Evolutionary conservation across 1,140 invertebrate species (phyloP).

Genomic region (Drosophila prosaltans): DNA sequence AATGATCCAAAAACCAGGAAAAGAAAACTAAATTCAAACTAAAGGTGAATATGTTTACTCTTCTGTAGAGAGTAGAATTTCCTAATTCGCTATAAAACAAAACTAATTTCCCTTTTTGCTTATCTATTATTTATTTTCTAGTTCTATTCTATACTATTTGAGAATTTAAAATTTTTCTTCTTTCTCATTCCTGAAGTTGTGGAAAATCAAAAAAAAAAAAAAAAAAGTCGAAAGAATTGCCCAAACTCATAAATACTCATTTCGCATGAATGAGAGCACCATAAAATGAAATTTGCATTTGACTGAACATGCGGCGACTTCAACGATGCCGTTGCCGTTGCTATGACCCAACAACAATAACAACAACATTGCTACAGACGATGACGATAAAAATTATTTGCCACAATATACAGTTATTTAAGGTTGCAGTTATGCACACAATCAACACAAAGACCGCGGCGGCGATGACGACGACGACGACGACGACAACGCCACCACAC

Average conservation of each 20-base stretch:
- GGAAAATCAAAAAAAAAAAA: too few relatives aligned
- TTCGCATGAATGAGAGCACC: conserved; percentile 73
- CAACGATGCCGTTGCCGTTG: conserved; percentile 15
- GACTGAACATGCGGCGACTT: conserved; percentile 54
- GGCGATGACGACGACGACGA: background rate
- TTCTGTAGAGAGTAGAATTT: too few relatives aligned
- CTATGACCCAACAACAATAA: background rate
- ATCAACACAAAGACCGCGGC: conserved; percentile 49
- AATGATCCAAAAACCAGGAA: too few relatives aligned
- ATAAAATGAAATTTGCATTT: conserved; percentile 79
- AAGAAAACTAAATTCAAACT: too few relatives aligned
- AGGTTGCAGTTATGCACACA: conserved; percentile 73
- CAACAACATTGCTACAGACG: background rate
- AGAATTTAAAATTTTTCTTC: background rate
- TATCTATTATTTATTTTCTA: background rate
- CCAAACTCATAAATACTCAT: conserved; percentile 66
- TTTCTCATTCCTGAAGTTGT: background rate
- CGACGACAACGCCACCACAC: conserved; percentile 25
- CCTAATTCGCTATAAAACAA: background rate
- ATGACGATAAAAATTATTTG: conserved; percentile 67
- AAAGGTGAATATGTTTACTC: too few relatives aligned
- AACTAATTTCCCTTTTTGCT: background rate
- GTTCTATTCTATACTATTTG: background rate
- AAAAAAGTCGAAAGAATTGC: background rate
- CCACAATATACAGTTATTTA: conserved; percentile 66